Conservation (phyloP, 2,888 invertebrate genomes). For the Plagodis dolabraria region DNA sequence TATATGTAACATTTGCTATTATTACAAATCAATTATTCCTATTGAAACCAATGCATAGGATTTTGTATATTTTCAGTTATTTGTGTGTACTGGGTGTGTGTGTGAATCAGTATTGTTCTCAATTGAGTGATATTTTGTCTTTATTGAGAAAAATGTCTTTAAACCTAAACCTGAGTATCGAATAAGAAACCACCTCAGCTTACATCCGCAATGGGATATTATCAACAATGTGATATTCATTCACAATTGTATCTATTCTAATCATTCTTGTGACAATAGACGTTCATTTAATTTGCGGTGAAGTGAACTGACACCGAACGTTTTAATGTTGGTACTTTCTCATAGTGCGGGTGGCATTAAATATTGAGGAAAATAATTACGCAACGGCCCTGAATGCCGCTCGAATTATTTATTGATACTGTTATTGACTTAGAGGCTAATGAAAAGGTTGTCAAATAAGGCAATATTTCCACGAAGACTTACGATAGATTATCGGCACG, state of each 20-base stretch:
- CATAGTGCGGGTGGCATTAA: slow-evolving; percentile 5
- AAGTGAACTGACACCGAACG: neutral
- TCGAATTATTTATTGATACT: slow-evolving; percentile 2
- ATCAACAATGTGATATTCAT: neutral
- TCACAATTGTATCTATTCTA: neutral
- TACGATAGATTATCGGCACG: too few relatives aligned
- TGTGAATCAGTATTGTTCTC: too few relatives aligned
- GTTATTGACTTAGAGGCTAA: neutral
- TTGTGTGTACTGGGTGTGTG: too few relatives aligned
- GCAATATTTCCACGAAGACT: too few relatives aligned
- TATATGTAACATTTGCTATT: too few relatives aligned
- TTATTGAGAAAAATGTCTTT: too few relatives aligned
- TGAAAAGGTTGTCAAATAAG: too few relatives aligned
- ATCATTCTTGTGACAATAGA: neutral
- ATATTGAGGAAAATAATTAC: slow-evolving; percentile 17
- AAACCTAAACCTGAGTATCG: too few relatives aligned
- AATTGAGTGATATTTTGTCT: too few relatives aligned
- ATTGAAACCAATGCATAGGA: too few relatives aligned
- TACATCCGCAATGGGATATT: neutral
- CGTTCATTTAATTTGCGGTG: neutral
- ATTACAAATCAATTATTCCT: too few relatives aligned
- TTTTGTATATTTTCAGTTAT: too few relatives aligned
- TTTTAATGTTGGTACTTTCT: neutral
- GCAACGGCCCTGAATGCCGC: slow-evolving; percentile 6
- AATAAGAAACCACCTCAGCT: neutral